Percentiles rank a stretch among this genome's conserved stretches.
These are phyloP conservation scores for Phenganax stokvisi DNA, from an alignment of 92 coral and sea anemone species.

Conservation along the genomic window DNA sequence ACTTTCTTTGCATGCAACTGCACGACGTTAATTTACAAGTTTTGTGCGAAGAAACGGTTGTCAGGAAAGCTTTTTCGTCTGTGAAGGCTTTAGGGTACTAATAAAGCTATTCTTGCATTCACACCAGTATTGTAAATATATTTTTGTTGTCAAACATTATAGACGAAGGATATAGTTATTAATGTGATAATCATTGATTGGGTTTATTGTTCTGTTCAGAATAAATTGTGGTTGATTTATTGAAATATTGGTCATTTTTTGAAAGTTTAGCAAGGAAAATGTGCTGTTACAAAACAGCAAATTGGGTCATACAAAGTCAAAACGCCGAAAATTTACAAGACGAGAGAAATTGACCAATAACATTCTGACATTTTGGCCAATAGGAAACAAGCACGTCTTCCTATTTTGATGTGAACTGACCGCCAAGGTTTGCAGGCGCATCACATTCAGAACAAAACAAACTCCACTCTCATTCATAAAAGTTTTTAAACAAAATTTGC, in stretches of 20 bases:
- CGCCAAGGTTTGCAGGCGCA: constrained; percentile 15
- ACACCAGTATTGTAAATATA: constrained; percentile 13
- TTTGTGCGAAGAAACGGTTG: too few species aligned
- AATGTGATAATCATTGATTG: neutral
- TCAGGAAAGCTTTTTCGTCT: too few species aligned
- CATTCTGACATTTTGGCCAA: neutral
- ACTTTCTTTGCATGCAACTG: too few species aligned
- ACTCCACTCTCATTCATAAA: neutral
- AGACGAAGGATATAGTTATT: neutral
- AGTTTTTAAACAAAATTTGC: neutral
- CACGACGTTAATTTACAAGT: too few species aligned
- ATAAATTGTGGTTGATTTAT: neutral
- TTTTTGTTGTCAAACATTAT: constrained; percentile 29
- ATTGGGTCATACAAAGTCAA: too few species aligned
- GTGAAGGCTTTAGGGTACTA: too few species aligned
- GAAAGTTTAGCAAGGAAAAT: too few species aligned
- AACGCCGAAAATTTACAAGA: neutral
- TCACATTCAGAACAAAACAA: constrained; percentile 5
- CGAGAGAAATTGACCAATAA: neutral
- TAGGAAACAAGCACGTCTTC: constrained; percentile 15
- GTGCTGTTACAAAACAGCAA: too few species aligned
- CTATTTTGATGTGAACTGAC: constrained; percentile 1
- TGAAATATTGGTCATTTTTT: too few species aligned
- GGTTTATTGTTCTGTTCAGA: neutral
- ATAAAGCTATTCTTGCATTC: neutral